Evolutionary conservation across 1,140 invertebrate genomes (phyloP), one percentile per base, ranked within the genome.

Genomic region (Cyrtorhinus lividipennis): DNA sequence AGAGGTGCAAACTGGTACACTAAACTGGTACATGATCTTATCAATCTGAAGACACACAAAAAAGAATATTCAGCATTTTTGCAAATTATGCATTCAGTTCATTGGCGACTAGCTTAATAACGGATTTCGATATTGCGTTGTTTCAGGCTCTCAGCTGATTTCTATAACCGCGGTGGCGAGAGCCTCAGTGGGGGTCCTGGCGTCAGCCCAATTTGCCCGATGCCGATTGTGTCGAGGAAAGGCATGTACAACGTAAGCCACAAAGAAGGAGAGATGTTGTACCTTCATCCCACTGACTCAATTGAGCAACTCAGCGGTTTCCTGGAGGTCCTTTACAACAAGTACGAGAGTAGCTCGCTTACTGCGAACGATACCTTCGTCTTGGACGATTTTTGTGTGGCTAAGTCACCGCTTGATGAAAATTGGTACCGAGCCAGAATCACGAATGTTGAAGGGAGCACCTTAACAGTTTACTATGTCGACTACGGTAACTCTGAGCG

Each of bases 301-400:
- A n/a, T n/a, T n/a, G n/a, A n/a, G n/a, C n/a, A n/a, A n/a, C n/a
- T n/a, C n/a, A n/a, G n/a, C n/a, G n/a, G 66, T 18, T 66, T 86
- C 2, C 65, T 82, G 0, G 71, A 80, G 27, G 67, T 74, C 1
- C 69, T 87, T 30, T 80, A 72, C 64, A 71, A 77, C 30, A 77
- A 77, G 68, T 88, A 87, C 69, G 76, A 80, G 65, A 65, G 65
- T 5, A 69, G 65, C 73, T 72, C 73, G 66, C 71, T 69, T n/a
- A 69, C 71, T 18, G 73, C n/a, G n/a, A n/a, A n/a, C n/a, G n/a
- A n/a, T 87, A 80, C 70, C 70, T 87, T 65, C 75, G 76, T 53
- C 62, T 68, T 0, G 58, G 65, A 61, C n/a, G 30, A 46, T 12
- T 46, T 86, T 0, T 88, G 84, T 69, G 83, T 77, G 0, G 82